A percentile compares a stretch with the other conserved stretches of the same genome.
Conservation (phyloP, 2,888 invertebrate genomes). For the Therioaphis trifolii region DNA sequence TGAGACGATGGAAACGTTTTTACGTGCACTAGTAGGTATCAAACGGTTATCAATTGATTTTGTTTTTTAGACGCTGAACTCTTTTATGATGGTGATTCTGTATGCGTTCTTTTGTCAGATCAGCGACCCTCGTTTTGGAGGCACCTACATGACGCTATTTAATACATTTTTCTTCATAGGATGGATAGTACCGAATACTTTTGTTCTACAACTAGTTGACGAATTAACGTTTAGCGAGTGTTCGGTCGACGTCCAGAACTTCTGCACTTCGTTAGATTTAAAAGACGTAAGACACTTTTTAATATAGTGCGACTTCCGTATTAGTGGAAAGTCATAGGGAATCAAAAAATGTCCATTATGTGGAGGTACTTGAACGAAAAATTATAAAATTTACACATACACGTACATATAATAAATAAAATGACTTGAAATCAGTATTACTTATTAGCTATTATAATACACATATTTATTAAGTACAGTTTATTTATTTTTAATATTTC, state of each 20-base stretch:
- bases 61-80: conserved; percentile 81
- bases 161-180: conserved; percentile 97
- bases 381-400: too few species aligned
- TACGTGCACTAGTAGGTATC: neutral
- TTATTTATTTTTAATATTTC: too few species aligned
- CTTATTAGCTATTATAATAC: too few species aligned
- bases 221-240: conserved; percentile 85
- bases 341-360: too few species aligned
- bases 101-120: conserved; percentile 99
- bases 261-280: conserved; percentile 45
- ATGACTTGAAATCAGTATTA: too few species aligned
- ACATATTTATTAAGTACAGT: too few species aligned
- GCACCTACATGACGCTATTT: conserved; percentile 99
- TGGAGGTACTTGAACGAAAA: too few species aligned
- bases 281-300: conserved; percentile 9
- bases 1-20: neutral
- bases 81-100: conserved; percentile 97
- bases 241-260: conserved; percentile 70
- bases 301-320: too few species aligned
- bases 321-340: too few species aligned
- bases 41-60: too few species aligned
- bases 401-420: too few species aligned
- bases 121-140: conserved; percentile 95
- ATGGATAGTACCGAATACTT: conserved; percentile 96
- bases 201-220: conserved; percentile 92